Conservation (phyloP, 2,113 vertebrate genomes). For the Sceloporus undulatus region DNA sequence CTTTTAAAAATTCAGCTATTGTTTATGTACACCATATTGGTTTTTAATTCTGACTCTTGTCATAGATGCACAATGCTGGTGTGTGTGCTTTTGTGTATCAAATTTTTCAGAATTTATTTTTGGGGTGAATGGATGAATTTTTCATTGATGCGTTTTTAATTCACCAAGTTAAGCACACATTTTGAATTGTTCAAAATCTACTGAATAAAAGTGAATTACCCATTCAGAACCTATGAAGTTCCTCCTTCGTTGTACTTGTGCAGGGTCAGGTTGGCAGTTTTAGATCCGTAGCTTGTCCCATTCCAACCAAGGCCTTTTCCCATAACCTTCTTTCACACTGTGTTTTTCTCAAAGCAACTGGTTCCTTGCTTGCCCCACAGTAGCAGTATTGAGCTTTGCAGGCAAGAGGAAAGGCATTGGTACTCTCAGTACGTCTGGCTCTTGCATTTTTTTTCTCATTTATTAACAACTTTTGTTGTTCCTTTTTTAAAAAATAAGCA, state of each 20-base stretch:
- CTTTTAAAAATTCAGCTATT: neutral
- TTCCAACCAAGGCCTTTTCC: neutral
- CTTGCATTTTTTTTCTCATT: neutral
- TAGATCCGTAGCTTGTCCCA: neutral
- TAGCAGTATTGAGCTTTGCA: neutral
- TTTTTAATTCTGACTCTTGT: neutral
- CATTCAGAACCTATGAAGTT: constrained; percentile 36
- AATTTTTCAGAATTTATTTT: neutral
- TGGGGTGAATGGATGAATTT: neutral
- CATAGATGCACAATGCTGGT: neutral
- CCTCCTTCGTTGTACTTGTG: constrained; percentile 8
- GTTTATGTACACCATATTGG: neutral
- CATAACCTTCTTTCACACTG: neutral
- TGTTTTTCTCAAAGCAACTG: too few species aligned
- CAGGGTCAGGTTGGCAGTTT: neutral
- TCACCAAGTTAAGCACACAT: neutral
- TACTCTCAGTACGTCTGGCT: neutral
- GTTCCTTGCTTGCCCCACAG: neutral
- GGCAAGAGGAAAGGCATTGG: neutral
- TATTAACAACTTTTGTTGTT: too few species aligned
- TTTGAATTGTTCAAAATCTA: neutral
- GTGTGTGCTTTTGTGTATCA: neutral
- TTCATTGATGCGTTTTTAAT: neutral
- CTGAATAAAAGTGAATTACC: neutral
- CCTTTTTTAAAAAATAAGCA: too few species aligned